Evolutionary conservation across 2,797 vertebrate genomes (phyloP).

Genomic region (Melanogrammus aeglefinus): DNA sequence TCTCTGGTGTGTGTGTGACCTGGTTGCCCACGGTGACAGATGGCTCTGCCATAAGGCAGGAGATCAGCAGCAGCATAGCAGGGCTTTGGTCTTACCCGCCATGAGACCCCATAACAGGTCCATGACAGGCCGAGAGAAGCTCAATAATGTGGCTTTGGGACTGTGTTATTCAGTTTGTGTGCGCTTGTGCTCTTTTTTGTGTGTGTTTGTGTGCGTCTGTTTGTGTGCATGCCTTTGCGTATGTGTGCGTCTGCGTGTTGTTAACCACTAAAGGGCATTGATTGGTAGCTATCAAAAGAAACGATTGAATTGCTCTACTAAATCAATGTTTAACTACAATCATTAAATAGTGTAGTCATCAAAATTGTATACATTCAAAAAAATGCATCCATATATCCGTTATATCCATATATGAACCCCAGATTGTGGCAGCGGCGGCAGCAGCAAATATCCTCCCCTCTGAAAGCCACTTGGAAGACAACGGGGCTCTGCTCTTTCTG

Average conservation of each 20-base stretch:
- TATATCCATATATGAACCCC: neutral
- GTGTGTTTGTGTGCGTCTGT: neutral
- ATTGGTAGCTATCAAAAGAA: neutral
- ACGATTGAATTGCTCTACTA: neutral
- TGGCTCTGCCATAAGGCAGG: neutral
- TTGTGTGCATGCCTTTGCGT: neutral
- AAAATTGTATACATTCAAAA: neutral
- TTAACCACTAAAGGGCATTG: neutral
- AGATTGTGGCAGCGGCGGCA: no score
- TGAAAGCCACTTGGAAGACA: neutral
- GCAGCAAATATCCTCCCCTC: no score
- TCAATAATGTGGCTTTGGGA: neutral
- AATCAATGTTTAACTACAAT: neutral
- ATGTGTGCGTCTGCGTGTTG: neutral
- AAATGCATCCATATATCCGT: no score
- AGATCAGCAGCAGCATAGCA: constrained; percentile 1
- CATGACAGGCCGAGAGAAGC: no score
- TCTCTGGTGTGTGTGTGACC: constrained; percentile 1
- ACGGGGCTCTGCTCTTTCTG: neutral
- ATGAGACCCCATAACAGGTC: neutral
- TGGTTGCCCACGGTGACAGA: constrained; percentile 3
- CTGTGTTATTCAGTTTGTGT: neutral
- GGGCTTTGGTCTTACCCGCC: neutral
- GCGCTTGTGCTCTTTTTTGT: neutral
- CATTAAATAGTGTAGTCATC: neutral